phyloP scores from a whole-genome alignment of 2,797 vertebrate species.

The Poliocrania exsul region DNA sequence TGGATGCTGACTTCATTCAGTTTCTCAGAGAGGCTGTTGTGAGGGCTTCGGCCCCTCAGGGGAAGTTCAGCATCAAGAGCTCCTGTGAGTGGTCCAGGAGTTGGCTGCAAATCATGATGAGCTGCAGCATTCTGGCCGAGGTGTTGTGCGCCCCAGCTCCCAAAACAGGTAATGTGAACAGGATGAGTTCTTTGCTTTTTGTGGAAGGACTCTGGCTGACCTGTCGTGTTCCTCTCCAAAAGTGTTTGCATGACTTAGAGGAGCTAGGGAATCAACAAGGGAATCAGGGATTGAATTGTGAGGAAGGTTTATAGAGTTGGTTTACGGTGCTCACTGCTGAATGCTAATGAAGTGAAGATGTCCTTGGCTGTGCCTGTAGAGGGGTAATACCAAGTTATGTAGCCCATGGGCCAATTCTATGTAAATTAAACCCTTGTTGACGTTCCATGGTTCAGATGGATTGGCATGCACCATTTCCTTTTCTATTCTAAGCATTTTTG shows the following conservation, averaged over 20 bases:
- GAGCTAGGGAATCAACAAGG: background rate
- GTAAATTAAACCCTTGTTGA: background rate
- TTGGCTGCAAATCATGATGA: fast-evolving
- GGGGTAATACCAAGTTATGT: background rate
- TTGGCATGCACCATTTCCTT: background rate
- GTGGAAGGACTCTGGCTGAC: background rate
- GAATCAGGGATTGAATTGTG: background rate
- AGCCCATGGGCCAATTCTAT: background rate
- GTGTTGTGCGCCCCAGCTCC: background rate
- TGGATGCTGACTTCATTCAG: background rate
- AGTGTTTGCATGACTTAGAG: background rate
- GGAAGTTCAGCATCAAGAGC: background rate
- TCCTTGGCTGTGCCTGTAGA: background rate
- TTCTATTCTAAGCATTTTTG: background rate
- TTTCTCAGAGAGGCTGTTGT: background rate
- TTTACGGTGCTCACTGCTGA: background rate
- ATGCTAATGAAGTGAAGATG: background rate
- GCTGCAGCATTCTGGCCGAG: background rate
- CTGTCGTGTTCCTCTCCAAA: background rate
- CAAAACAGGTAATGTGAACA: background rate
- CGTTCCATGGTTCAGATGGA: fast-evolving
- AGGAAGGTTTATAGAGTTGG: background rate
- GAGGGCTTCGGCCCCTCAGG: background rate
- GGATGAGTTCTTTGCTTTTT: background rate
- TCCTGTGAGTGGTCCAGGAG: background rate